These are phyloP conservation scores for Rhinella marina DNA, from an alignment of 2,797 vertebrate genomes.

Conservation along the genomic window DNA sequence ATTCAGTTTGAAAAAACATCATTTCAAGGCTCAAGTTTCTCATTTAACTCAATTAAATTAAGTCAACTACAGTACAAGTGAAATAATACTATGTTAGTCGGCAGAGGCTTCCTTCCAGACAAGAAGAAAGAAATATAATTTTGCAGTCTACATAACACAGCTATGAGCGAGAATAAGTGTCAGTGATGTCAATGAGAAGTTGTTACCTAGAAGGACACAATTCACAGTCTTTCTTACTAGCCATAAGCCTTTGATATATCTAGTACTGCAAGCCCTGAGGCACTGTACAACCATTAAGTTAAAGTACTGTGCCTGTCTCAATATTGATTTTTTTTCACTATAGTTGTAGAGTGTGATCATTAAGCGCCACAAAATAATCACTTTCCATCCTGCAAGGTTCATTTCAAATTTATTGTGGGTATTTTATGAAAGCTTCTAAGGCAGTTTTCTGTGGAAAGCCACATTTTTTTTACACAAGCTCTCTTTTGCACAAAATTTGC, in stretches of 20 bases:
- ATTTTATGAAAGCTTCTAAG: too few species aligned
- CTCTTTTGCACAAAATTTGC: too few species aligned
- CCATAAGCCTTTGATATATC: conserved; percentile 26
- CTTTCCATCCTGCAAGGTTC: background rate
- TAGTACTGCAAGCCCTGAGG: conserved; percentile 10
- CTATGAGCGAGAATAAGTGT: conserved; percentile 13
- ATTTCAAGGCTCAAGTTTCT: background rate
- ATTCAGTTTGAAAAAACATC: background rate
- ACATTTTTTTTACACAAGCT: too few species aligned
- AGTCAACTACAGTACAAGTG: background rate
- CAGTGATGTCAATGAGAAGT: conserved; percentile 4
- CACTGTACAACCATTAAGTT: conserved; percentile 6
- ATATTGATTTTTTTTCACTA: conserved; percentile 19
- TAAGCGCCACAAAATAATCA: background rate
- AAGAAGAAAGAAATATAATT: background rate
- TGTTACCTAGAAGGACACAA: conserved; percentile 20
- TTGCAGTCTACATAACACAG: background rate
- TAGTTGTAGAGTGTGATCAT: conserved; percentile 13
- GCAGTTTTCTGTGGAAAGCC: too few species aligned
- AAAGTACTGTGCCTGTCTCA: background rate
- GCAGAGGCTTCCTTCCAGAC: background rate
- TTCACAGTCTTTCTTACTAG: conserved; percentile 11
- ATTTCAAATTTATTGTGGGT: background rate
- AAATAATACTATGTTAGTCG: background rate
- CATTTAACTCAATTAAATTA: background rate